Conservation (phyloP, 2,797 vertebrate genomes). For the Remorina albescens region DNA sequence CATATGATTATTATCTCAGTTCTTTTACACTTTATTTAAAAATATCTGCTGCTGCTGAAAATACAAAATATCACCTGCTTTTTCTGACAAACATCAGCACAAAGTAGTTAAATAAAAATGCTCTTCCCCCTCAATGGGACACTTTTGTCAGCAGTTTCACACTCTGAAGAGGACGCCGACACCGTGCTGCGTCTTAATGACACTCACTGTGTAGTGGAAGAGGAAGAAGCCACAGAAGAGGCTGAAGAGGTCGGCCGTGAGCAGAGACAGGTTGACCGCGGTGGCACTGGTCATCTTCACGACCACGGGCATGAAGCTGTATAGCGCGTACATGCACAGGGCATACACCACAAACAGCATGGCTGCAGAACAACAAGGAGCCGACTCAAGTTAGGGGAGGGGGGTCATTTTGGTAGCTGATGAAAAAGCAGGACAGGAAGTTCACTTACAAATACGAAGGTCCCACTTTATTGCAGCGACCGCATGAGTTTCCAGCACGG, state of each 20-base stretch:
- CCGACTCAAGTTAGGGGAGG: background rate
- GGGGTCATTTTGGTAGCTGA: fast-evolving
- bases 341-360: constrained; percentile 88
- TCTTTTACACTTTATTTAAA: no score
- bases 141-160: no score
- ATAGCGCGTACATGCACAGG: constrained; percentile 94
- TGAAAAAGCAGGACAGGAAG: background rate
- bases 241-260: constrained; percentile 97
- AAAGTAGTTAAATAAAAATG: no score
- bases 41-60: no score
- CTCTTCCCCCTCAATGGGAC: no score
- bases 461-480: constrained; percentile 87
- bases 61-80: background rate
- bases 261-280: constrained; percentile 94
- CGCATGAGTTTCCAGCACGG: constrained; percentile 86
- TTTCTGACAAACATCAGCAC: background rate
- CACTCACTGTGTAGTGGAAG: constrained; percentile 89
- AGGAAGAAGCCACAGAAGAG: constrained; percentile 95
- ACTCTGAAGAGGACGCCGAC: background rate
- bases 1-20: no score
- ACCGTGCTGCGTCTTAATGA: background rate
- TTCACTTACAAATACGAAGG: constrained; percentile 87
- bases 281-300: constrained; percentile 93
- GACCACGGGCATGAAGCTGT: constrained; percentile 95
- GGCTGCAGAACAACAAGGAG: constrained; percentile 67